These are phyloP conservation scores for Cistogaster globosa DNA, from an alignment of 2,888 invertebrate species.

Conservation along the genomic window DNA sequence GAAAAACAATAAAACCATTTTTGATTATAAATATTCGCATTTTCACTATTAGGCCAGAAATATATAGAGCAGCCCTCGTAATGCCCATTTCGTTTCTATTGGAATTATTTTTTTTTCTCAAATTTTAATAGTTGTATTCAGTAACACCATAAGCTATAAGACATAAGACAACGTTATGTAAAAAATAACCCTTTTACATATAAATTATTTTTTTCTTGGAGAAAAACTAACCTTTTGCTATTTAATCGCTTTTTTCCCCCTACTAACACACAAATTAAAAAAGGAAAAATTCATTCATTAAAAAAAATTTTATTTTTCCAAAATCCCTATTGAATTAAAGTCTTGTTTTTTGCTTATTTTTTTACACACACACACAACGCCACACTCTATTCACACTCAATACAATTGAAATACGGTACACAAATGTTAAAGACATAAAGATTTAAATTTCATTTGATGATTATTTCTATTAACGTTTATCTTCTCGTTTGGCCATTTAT, in stretches of 20 bases:
- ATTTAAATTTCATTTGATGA: slow-evolving; percentile 51
- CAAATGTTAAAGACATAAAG: neutral
- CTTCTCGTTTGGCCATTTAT: slow-evolving; percentile 28
- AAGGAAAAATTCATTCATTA: slow-evolving; percentile 14
- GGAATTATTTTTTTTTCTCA: neutral
- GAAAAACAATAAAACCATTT: too few relatives aligned
- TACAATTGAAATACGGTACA: slow-evolving; percentile 19
- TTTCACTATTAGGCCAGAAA: too few relatives aligned
- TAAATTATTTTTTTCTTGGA: slow-evolving; percentile 3
- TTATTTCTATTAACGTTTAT: slow-evolving; percentile 57
- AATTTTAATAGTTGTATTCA: slow-evolving; percentile 27
- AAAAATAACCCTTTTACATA: neutral
- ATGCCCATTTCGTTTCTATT: neutral
- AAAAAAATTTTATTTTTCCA: slow-evolving; percentile 30
- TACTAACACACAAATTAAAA: neutral
- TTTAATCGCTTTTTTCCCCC: slow-evolving; percentile 10
- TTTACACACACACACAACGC: neutral
- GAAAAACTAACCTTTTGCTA: slow-evolving; percentile 64
- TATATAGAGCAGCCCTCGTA: too few relatives aligned
- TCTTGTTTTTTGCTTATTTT: slow-evolving; percentile 33
- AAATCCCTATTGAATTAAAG: slow-evolving; percentile 50
- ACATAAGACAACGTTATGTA: neutral
- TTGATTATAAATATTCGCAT: too few relatives aligned
- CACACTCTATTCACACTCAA: neutral
- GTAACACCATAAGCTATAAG: neutral